phyloP scores from a whole-genome alignment of 2,888 invertebrate genomes.

The Glyphotaelius pellucidus region DNA sequence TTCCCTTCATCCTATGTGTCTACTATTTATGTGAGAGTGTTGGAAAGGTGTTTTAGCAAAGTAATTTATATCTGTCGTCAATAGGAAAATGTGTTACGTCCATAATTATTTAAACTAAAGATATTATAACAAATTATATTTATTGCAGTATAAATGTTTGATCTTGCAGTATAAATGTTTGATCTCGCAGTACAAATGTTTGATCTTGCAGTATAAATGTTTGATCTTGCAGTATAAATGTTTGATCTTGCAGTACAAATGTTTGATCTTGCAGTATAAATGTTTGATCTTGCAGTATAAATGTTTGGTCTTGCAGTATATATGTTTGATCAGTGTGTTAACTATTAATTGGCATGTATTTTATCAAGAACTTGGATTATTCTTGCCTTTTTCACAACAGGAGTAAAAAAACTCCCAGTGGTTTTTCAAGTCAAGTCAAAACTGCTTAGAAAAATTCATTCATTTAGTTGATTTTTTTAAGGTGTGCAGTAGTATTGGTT shows the following conservation, averaged over 20 bases:
- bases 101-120: neutral
- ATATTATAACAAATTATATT: neutral
- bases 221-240: too few relatives aligned
- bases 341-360: neutral
- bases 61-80: conserved; percentile 2
- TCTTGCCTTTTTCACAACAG: neutral
- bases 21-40: neutral
- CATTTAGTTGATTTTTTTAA: too few relatives aligned
- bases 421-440: neutral
- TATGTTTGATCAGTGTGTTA: neutral
- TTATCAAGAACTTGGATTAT: neutral
- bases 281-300: too few relatives aligned
- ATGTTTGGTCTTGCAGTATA: too few relatives aligned
- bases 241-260: too few relatives aligned
- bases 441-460: too few relatives aligned
- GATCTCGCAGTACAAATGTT: too few relatives aligned
- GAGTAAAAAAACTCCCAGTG: neutral
- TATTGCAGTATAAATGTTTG: neutral
- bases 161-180: neutral
- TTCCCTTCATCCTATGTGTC: neutral
- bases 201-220: too few relatives aligned
- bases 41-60: neutral
- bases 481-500: too few relatives aligned
- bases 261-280: too few relatives aligned
- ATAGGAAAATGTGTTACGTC: conserved; percentile 2